Evolutionary conservation across 2,888 invertebrate genomes (phyloP).

Genomic region (Eristalinus sepulchralis): DNA sequence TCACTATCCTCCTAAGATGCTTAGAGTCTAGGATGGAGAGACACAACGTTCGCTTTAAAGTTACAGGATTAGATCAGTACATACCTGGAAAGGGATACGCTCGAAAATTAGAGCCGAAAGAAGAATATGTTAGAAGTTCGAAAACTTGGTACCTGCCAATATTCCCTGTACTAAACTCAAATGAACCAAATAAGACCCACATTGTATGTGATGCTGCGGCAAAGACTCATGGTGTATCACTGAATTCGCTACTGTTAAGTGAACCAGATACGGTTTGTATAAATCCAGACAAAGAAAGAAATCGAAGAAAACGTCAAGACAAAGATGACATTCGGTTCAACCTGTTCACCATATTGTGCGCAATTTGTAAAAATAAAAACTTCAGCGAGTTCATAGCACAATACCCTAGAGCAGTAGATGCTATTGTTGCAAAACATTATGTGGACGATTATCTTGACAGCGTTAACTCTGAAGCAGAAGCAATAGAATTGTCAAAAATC

Average conservation of each 20-base stretch:
- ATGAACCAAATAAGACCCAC: slow-evolving; percentile 73
- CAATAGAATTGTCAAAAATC: background rate
- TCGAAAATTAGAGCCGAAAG: slow-evolving; percentile 21
- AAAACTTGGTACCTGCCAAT: slow-evolving; percentile 74
- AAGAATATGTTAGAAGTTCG: slow-evolving; percentile 8
- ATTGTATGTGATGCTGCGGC: slow-evolving; percentile 77
- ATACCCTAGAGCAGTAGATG: slow-evolving; percentile 6
- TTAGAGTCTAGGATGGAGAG: too few species aligned
- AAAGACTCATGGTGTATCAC: slow-evolving; percentile 69
- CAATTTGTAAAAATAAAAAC: slow-evolving; percentile 34
- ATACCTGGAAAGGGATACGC: slow-evolving; percentile 33
- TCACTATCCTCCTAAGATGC: too few species aligned
- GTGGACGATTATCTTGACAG: slow-evolving; percentile 21
- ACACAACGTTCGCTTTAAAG: too few species aligned
- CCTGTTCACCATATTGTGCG: slow-evolving; percentile 58
- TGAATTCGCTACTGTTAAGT: slow-evolving; percentile 75
- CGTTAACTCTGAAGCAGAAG: slow-evolving; percentile 11
- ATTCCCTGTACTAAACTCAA: slow-evolving; percentile 73
- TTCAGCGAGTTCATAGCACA: background rate
- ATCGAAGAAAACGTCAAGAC: slow-evolving; percentile 60
- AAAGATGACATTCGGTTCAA: slow-evolving; percentile 70
- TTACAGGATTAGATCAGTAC: too few species aligned
- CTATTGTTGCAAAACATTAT: slow-evolving; percentile 18
- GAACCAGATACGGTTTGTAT: slow-evolving; percentile 77
- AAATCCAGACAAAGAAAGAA: slow-evolving; percentile 75